Evolutionary conservation across 1,140 invertebrate species (phyloP).

Genomic region (Sarcophaga bullata): DNA sequence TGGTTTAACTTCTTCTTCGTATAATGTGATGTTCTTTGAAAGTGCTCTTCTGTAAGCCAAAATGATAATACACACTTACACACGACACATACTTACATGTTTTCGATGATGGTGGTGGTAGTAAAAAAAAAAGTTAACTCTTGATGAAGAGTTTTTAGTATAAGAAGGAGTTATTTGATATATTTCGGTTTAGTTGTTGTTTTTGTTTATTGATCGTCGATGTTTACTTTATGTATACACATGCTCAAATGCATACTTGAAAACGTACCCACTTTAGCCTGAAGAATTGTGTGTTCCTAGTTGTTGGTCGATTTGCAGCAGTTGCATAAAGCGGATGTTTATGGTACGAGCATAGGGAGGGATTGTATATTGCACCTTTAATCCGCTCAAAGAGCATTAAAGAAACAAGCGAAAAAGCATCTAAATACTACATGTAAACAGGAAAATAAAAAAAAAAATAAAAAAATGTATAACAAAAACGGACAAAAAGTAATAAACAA

Average conservation of each 20-base stretch:
- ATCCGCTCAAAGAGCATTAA: slow-evolving; percentile 11
- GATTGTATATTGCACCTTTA: slow-evolving; percentile 35
- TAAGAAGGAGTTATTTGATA: slow-evolving; percentile 24
- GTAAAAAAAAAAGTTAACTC: too few relatives aligned
- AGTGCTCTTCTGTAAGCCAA: too few relatives aligned
- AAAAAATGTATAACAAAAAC: too few relatives aligned
- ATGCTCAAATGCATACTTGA: slow-evolving; percentile 6
- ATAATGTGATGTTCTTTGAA: too few relatives aligned
- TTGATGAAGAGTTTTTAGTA: slow-evolving; percentile 20
- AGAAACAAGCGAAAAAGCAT: background rate
- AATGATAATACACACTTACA: too few relatives aligned
- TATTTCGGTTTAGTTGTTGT: background rate
- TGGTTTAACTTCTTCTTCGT: too few relatives aligned
- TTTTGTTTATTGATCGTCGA: slow-evolving; percentile 23
- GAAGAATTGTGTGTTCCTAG: slow-evolving; percentile 31
- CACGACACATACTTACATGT: too few relatives aligned
- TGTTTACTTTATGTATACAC: slow-evolving; percentile 44
- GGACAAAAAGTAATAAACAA: too few relatives aligned
- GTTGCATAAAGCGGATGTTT: slow-evolving; percentile 63
- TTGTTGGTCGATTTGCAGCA: slow-evolving; percentile 43
- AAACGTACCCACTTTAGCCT: slow-evolving; percentile 6
- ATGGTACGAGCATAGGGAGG: slow-evolving; percentile 47
- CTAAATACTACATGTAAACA: background rate
- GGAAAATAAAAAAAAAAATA: too few relatives aligned
- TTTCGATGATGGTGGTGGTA: background rate